Evolutionary conservation across 2,113 vertebrate genomes (phyloP), one percentile per base, ranked within the genome.

Genomic region (Hippocampus barbouri): DNA sequence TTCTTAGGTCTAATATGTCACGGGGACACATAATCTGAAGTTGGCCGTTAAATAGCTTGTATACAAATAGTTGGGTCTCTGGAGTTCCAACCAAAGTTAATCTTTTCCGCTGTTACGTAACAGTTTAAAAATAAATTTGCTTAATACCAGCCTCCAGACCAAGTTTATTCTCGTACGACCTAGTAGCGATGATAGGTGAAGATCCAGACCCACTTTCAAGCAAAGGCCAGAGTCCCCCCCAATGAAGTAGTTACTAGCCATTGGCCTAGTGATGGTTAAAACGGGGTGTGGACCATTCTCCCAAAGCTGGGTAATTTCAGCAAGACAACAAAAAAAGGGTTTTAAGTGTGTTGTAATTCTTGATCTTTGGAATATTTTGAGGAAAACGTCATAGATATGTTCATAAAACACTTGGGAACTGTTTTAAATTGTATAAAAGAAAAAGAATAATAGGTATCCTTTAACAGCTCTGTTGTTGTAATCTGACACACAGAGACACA

Each of bases 401-500:
- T 54, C 53, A 54, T 16, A 9, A n/a, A 54, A 54, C 21, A 54
- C 53, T 7, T n/a, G 8, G 2, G 1, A 23, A 21, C 0, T n/a
- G 20, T 54, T 54, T 54, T 54, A 5, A 43, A 12, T 43, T 43
- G 41, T 43, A 10, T 11, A 43, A 10, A 23, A 23, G 21, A 12
- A 56, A 23, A 56, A 10, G 4, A 10, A 57, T 25, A 2, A 25
- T 2, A 10, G 54, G 23, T 57, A 57, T 57, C 23, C 3, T 57
- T 57, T 25, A 57, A 12, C 23, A 57, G 25, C 34, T 9, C 62
- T 27, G 7, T 71, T 61, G 25, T 5, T 25, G 76, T 79, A 87
- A 85, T 68, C 62, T 27, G 74, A 82, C 76, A 76, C 34, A 14
- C 56, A 23, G 6, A 23, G 21, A 57, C 9, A 12, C 20, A 5